Conservation (phyloP, 2,113 vertebrate genomes). For the Gallinago jamesoni region DNA sequence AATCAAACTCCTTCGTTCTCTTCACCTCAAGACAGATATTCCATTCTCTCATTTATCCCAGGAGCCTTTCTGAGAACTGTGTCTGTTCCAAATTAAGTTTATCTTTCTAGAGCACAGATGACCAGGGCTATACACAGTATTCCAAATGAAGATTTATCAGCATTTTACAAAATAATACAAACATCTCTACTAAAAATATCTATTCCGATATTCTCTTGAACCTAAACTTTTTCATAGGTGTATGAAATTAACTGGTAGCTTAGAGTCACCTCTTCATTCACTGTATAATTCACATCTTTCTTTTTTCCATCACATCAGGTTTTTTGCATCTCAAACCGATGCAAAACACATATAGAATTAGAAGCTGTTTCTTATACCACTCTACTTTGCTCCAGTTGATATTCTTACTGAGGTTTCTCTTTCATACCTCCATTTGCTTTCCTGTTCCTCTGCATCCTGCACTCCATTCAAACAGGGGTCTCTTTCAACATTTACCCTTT, state of each 20-base stretch:
- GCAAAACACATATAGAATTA: background rate
- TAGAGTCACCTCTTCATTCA: background rate
- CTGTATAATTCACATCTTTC: background rate
- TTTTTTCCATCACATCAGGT: background rate
- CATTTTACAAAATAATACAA: background rate
- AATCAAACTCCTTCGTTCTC: background rate
- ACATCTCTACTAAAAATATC: background rate
- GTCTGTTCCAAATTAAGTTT: conserved; percentile 6
- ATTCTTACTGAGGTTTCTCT: background rate
- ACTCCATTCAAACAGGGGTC: background rate
- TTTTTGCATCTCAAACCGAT: background rate
- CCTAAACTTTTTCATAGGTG: background rate
- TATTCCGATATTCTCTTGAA: background rate
- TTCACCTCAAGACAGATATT: background rate
- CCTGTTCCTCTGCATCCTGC: background rate
- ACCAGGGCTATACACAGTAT: background rate
- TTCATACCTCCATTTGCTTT: background rate
- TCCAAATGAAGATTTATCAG: background rate
- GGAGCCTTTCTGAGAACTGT: background rate
- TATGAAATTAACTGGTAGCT: background rate
- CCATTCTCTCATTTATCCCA: background rate
- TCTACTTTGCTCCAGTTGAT: background rate
- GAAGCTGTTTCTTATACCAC: background rate
- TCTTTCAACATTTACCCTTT: background rate
- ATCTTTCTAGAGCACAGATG: background rate